phyloP scores from a whole-genome alignment of 1,140 invertebrate genomes.

The Pachyrhynchus sulphureomaculatus region DNA sequence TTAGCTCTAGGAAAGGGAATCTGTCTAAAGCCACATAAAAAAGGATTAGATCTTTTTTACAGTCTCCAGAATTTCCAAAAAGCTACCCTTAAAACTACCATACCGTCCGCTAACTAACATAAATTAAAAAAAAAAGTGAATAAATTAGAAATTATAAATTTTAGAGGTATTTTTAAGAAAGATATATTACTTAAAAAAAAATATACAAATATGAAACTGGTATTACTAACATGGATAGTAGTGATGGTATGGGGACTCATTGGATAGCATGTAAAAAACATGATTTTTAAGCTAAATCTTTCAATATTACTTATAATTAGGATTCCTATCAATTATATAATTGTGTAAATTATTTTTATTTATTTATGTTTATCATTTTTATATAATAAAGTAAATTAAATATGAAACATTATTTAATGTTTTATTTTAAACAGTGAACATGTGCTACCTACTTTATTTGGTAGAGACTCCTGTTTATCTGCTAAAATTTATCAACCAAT shows the following conservation, averaged over 20 bases:
- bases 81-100: slow-evolving; percentile 16
- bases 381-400: background rate
- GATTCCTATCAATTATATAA: background rate
- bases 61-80: slow-evolving; percentile 9
- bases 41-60: background rate
- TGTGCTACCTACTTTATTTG: too few species aligned
- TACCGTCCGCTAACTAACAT: slow-evolving; percentile 32
- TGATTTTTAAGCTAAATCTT: background rate
- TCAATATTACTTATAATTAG: slow-evolving; percentile 1
- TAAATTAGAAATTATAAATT: slow-evolving; percentile 37
- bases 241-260: background rate
- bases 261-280: slow-evolving; percentile 7
- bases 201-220: slow-evolving; percentile 25
- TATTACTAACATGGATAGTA: slow-evolving; percentile 43
- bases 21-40: slow-evolving; percentile 5
- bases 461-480: background rate
- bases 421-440: too few species aligned
- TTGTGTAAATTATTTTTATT: slow-evolving; percentile 2
- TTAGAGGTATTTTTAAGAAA: slow-evolving; percentile 46
- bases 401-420: too few species aligned
- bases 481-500: background rate
- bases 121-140: slow-evolving; percentile 36
- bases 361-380: slow-evolving; percentile 8
- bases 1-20: slow-evolving; percentile 42
- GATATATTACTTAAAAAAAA: slow-evolving; percentile 30